phyloP scores from a whole-genome alignment of 2,113 vertebrate species.

The Vulpes lagopus region DNA sequence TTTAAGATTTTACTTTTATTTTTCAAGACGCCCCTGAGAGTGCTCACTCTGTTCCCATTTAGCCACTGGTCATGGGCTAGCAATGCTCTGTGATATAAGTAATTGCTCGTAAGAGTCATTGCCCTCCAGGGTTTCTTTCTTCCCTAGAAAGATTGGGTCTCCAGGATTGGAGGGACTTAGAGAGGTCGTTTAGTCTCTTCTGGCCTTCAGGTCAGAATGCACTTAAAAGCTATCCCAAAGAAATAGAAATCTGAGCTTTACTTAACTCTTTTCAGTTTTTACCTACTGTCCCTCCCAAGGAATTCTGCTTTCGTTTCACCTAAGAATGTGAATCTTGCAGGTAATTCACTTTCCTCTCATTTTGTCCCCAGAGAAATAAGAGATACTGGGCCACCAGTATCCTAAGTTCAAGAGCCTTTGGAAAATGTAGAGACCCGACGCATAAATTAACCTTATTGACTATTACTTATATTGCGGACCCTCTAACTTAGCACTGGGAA shows the following conservation, averaged over 20 bases:
- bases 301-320: conserved; percentile 17
- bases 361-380: conserved; percentile 38
- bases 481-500: not conserved
- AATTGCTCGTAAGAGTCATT: conserved; percentile 67
- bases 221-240: conserved; percentile 61
- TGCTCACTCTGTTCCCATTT: conserved; percentile 62
- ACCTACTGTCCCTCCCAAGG: not conserved
- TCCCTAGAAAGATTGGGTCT: conserved; percentile 55
- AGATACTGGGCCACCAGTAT: not conserved
- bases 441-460: conserved; percentile 51
- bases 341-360: conserved; percentile 26
- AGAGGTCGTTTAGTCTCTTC: conserved; percentile 67
- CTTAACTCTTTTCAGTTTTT: conserved; percentile 52
- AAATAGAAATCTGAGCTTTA: conserved; percentile 61
- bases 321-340: not conserved
- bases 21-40: conserved; percentile 78
- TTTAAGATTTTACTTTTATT: conserved; percentile 78
- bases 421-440: not conserved
- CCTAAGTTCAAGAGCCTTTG: conserved; percentile 48
- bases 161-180: conserved; percentile 38
- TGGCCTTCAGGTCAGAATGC: conserved; percentile 52
- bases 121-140: conserved; percentile 68
- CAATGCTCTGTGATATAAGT: conserved; percentile 70
- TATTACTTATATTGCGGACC: not conserved
- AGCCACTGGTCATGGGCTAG: conserved; percentile 69